A percentile compares a stretch with the other conserved stretches of the same genome.
Evolutionary conservation across 64 coral and sea anemone species (phyloP).

Genomic region (Pachyseris speciosa): DNA sequence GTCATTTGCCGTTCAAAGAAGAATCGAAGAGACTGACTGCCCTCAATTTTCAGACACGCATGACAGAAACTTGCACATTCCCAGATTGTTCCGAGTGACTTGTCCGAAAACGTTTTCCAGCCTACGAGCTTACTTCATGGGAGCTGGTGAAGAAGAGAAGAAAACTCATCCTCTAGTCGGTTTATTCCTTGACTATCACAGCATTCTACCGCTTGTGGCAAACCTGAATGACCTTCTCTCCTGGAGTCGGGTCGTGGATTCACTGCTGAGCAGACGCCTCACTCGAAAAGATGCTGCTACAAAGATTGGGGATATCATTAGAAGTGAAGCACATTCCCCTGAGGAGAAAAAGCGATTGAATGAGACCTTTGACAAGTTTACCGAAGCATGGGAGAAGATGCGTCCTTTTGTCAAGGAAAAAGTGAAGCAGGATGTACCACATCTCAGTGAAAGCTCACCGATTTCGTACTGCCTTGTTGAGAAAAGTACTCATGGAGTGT

Average conservation of each 20-base stretch:
- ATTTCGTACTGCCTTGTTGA: slow-evolving; percentile 87
- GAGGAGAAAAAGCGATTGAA: background rate
- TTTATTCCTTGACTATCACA: slow-evolving; percentile 72
- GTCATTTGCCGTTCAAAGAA: slow-evolving; percentile 37
- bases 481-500: slow-evolving; percentile 53
- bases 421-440: slow-evolving; percentile 18
- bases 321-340: slow-evolving; percentile 32
- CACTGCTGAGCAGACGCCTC: slow-evolving; percentile 71
- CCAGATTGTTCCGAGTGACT: slow-evolving; percentile 77
- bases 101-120: slow-evolving; percentile 55
- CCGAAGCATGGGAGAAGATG: slow-evolving; percentile 76
- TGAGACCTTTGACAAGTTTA: slow-evolving; percentile 83
- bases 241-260: slow-evolving; percentile 79
- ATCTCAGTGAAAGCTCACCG: slow-evolving; percentile 63
- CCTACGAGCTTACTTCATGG: slow-evolving; percentile 65
- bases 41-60: background rate
- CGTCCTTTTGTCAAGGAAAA: slow-evolving; percentile 5
- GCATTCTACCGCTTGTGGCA: slow-evolving; percentile 55
- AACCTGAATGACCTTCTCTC: slow-evolving; percentile 57
- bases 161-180: slow-evolving; percentile 75
- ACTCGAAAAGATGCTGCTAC: slow-evolving; percentile 69
- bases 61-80: slow-evolving; percentile 49
- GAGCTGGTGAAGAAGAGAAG: slow-evolving; percentile 45
- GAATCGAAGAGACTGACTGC: slow-evolving; percentile 22
- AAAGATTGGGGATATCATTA: slow-evolving; percentile 73